phyloP scores from a whole-genome alignment of 2,888 invertebrate genomes.

The Drosophila nigricruria region DNA sequence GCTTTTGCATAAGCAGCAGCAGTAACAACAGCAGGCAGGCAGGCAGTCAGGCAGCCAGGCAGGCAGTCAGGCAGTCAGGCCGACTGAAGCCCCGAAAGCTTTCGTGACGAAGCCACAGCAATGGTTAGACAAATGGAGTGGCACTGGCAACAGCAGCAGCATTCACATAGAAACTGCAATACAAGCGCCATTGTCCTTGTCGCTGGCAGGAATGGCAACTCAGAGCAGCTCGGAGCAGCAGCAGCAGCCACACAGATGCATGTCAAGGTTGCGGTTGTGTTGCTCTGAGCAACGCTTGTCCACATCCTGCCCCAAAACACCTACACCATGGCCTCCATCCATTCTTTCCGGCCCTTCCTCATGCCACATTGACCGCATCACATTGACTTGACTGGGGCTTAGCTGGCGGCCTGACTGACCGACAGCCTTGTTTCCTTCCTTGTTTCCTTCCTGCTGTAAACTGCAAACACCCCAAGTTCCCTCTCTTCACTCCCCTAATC shows the following conservation, averaged over 20 bases:
- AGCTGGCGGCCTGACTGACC: slow-evolving; percentile 25
- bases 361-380: slow-evolving; percentile 61
- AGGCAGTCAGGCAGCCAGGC: not conserved
- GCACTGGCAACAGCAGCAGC: slow-evolving; percentile 19
- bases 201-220: slow-evolving; percentile 32
- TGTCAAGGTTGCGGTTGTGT: slow-evolving; percentile 73
- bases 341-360: not conserved
- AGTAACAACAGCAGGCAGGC: not conserved
- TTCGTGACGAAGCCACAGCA: slow-evolving; percentile 62
- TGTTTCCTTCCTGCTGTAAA: slow-evolving; percentile 26
- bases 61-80: not conserved
- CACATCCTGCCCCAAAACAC: slow-evolving; percentile 26
- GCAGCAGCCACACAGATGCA: slow-evolving; percentile 70
- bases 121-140: slow-evolving; percentile 59
- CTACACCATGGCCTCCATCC: not conserved
- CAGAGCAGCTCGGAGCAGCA: slow-evolving; percentile 14
- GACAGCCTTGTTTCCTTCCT: slow-evolving; percentile 35
- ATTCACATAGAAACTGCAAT: slow-evolving; percentile 9
- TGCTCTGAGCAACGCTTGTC: slow-evolving; percentile 39
- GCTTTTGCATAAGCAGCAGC: slow-evolving; percentile 47
- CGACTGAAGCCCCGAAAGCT: slow-evolving; percentile 24
- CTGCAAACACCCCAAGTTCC: slow-evolving; percentile 30
- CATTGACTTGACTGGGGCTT: slow-evolving; percentile 62
- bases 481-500: slow-evolving; percentile 38
- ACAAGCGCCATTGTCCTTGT: slow-evolving; percentile 50